Conservation (phyloP, 2,797 vertebrate genomes). For the Eulemur albifrons region DNA sequence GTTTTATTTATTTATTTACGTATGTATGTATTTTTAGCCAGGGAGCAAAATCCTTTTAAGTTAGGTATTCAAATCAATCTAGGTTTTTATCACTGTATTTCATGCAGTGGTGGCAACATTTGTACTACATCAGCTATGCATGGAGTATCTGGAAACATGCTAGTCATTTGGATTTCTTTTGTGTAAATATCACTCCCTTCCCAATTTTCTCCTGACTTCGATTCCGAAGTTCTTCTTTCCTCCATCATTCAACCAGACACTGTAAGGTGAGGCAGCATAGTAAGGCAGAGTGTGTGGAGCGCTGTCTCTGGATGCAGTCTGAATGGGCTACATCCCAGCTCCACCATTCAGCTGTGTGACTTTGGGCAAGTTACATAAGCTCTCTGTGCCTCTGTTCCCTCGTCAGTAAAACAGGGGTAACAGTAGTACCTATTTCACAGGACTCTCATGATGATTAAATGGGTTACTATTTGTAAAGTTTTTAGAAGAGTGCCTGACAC, state of each 20-base stretch:
- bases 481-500: not conserved
- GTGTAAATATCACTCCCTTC: not conserved
- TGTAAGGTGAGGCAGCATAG: not conserved
- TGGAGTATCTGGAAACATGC: not conserved
- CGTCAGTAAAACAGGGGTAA: not conserved
- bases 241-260: not conserved
- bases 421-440: not conserved
- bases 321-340: not conserved
- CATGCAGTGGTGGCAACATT: not conserved
- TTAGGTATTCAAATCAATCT: not conserved
- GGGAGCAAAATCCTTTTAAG: conserved; percentile 16
- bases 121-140: not conserved
- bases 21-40: not conserved
- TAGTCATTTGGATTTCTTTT: not conserved
- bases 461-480: not conserved
- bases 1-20: conserved; percentile 2
- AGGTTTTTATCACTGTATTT: not conserved
- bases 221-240: not conserved
- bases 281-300: not conserved
- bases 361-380: not conserved
- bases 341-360: not conserved
- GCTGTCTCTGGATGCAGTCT: not conserved
- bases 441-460: not conserved
- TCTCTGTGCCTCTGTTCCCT: not conserved
- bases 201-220: not conserved